These are phyloP conservation scores for Megalopta genalis DNA, from an alignment of 1,140 invertebrate species.

Conservation along the genomic window DNA sequence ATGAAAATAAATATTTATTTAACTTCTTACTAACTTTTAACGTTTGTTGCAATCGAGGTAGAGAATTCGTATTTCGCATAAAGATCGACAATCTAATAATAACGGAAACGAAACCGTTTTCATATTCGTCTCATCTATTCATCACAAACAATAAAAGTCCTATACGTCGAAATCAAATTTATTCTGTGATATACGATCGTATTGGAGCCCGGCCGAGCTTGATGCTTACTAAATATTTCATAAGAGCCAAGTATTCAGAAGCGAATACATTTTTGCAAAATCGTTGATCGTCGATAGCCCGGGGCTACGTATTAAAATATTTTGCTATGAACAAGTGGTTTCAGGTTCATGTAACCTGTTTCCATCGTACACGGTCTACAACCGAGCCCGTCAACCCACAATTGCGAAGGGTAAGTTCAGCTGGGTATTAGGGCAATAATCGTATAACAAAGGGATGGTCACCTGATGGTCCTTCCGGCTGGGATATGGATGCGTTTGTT, in stretches of 20 bases:
- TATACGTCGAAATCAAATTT: not conserved
- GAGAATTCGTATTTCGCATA: too few relatives aligned
- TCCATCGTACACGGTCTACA: slow-evolving; percentile 42
- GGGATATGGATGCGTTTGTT: slow-evolving; percentile 68
- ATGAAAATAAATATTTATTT: too few relatives aligned
- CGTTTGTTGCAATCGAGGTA: too few relatives aligned
- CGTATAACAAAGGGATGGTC: slow-evolving; percentile 76
- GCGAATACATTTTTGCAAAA: slow-evolving; percentile 24
- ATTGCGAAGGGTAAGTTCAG: slow-evolving; percentile 60
- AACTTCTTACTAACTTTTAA: too few relatives aligned
- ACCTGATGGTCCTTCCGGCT: slow-evolving; percentile 75
- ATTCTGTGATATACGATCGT: not conserved
- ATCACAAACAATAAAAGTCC: slow-evolving; percentile 10
- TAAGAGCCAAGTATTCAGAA: not conserved
- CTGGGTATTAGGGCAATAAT: slow-evolving; percentile 76
- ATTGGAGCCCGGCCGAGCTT: not conserved
- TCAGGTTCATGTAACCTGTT: slow-evolving; percentile 43
- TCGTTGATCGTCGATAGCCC: slow-evolving; percentile 10
- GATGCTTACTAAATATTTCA: slow-evolving; percentile 1
- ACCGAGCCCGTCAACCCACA: slow-evolving; percentile 16
- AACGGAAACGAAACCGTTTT: too few relatives aligned
- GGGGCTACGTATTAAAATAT: slow-evolving; percentile 33
- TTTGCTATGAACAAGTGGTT: slow-evolving; percentile 6
- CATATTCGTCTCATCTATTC: too few relatives aligned
- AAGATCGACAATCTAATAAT: too few relatives aligned